phyloP scores from a whole-genome alignment of 2,888 invertebrate species.

The Drosophila ochracea region DNA sequence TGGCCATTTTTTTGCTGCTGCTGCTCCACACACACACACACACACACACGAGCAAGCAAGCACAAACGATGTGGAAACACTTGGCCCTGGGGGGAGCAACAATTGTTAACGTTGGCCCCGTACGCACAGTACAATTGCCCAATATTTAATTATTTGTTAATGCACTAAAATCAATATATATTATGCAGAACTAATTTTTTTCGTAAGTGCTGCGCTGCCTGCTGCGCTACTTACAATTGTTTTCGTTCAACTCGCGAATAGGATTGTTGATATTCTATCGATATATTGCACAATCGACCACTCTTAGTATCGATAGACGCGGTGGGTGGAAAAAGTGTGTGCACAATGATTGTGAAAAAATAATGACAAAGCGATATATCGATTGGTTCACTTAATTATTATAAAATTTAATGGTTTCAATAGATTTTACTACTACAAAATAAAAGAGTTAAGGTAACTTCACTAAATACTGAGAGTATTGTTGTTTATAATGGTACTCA shows the following conservation, averaged over 20 bases:
- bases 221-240: slow-evolving; percentile 56
- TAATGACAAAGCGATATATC: neutral
- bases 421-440: neutral
- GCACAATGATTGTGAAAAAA: slow-evolving; percentile 20
- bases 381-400: neutral
- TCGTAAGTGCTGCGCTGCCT: slow-evolving; percentile 37
- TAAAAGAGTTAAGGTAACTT: neutral
- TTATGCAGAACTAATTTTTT: slow-evolving; percentile 29
- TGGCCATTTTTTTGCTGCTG: slow-evolving; percentile 54
- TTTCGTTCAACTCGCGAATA: slow-evolving; percentile 51
- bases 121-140: slow-evolving; percentile 5
- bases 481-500: neutral
- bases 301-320: slow-evolving; percentile 11
- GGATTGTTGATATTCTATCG: slow-evolving; percentile 55
- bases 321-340: neutral
- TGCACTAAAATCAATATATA: slow-evolving; percentile 56
- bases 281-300: slow-evolving; percentile 23
- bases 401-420: neutral
- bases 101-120: slow-evolving; percentile 41
- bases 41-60: slow-evolving; percentile 34
- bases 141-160: slow-evolving; percentile 24
- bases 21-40: slow-evolving; percentile 45
- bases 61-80: slow-evolving; percentile 45
- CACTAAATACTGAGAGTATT: neutral
- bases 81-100: slow-evolving; percentile 45